phyloP scores from a whole-genome alignment of 2,113 vertebrate genomes.

The Geococcyx californianus region DNA sequence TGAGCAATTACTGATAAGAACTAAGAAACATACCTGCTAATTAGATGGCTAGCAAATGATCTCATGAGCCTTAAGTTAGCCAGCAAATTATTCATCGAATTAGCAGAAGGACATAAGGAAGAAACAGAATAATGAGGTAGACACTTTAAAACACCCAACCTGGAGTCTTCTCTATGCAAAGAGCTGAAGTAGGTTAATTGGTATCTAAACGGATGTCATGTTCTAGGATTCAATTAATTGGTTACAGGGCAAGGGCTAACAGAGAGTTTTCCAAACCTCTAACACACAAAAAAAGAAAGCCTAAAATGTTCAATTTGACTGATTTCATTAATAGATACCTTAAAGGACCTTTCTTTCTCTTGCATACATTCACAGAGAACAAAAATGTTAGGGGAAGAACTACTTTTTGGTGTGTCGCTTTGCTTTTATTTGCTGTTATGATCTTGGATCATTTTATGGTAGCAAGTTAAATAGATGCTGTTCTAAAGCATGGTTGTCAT shows the following conservation, averaged over 20 bases:
- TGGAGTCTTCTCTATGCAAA: not conserved
- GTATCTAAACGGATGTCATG: not conserved
- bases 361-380: not conserved
- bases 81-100: not conserved
- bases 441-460: not conserved
- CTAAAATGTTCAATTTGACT: not conserved
- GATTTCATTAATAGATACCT: not conserved
- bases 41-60: not conserved
- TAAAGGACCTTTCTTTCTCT: not conserved
- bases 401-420: not conserved
- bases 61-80: not conserved
- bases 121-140: not conserved
- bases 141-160: not conserved
- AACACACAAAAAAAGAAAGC: not conserved
- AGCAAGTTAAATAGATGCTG: not conserved
- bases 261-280: not conserved
- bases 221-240: slow-evolving; percentile 7
- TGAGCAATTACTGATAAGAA: slow-evolving; percentile 18
- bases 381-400: not conserved
- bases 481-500: not conserved
- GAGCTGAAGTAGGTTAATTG: slow-evolving; percentile 18
- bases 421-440: not conserved
- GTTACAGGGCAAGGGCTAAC: not conserved
- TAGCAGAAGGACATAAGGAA: not conserved
- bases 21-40: slow-evolving; percentile 35